phyloP scores from a whole-genome alignment of 2,888 invertebrate genomes.

The Metopia argyrocephala region DNA sequence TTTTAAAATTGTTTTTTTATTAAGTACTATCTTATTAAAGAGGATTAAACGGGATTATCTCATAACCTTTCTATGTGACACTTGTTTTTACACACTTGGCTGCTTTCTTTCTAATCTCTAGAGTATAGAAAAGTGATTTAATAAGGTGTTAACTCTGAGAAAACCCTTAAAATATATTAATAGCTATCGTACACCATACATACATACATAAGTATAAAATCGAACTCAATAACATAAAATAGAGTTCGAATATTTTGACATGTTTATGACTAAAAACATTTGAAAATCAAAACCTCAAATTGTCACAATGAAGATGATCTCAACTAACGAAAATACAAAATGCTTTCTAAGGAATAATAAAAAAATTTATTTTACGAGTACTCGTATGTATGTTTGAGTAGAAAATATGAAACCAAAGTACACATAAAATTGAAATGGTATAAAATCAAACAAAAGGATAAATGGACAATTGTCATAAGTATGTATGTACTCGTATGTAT shows the following conservation, averaged over 20 bases:
- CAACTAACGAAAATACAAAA: constrained; percentile 13
- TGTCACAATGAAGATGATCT: constrained; percentile 40
- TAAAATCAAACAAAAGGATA: neutral
- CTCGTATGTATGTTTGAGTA: neutral
- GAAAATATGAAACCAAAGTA: constrained; percentile 51
- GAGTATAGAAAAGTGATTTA: constrained; percentile 40
- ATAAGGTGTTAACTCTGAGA: constrained; percentile 61
- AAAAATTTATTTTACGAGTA: constrained; percentile 1
- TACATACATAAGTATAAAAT: neutral
- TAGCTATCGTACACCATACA: neutral
- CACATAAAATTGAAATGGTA: constrained; percentile 15
- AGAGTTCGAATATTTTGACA: constrained; percentile 71
- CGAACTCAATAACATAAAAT: constrained; percentile 25
- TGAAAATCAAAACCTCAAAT: constrained; percentile 61
- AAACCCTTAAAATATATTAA: constrained; percentile 18
- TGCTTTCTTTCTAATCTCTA: constrained; percentile 10
- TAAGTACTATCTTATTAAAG: too few relatives aligned
- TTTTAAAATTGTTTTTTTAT: too few relatives aligned
- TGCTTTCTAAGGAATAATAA: constrained; percentile 52
- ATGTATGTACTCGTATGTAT: constrained; percentile 48
- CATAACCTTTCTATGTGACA: constrained; percentile 3
- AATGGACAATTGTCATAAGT: constrained; percentile 60
- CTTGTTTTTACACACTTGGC: constrained; percentile 1
- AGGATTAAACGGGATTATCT: neutral
- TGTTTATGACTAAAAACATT: constrained; percentile 70